phyloP scores from a whole-genome alignment of 2,888 invertebrate species.

The Perdita meconis region DNA sequence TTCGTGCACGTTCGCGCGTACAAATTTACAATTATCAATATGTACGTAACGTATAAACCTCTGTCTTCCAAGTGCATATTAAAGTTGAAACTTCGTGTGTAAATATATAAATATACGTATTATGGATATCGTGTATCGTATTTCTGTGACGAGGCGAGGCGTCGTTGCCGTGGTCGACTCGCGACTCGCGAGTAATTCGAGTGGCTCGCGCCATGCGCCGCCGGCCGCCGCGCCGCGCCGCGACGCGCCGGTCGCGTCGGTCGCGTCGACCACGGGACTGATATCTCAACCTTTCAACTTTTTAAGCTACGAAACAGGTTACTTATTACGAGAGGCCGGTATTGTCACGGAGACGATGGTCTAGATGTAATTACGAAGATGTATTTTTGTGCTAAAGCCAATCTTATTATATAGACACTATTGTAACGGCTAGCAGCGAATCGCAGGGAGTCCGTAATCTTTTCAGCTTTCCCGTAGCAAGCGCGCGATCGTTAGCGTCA shows the following conservation, averaged over 20 bases:
- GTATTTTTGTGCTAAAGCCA: slow-evolving; percentile 75
- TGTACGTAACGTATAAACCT: slow-evolving; percentile 81
- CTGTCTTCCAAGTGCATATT: slow-evolving; percentile 83
- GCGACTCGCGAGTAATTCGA: slow-evolving; percentile 10
- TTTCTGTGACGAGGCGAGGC: slow-evolving; percentile 50
- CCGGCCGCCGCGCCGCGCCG: too few relatives aligned
- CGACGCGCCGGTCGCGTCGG: too few relatives aligned
- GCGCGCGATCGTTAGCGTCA: background rate
- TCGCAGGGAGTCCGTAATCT: slow-evolving; percentile 14
- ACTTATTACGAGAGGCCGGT: slow-evolving; percentile 29
- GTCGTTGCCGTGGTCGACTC: slow-evolving; percentile 21
- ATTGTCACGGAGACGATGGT: slow-evolving; percentile 42
- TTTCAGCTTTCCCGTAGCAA: slow-evolving; percentile 21
- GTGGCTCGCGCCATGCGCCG: background rate
- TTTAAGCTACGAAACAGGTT: slow-evolving; percentile 10
- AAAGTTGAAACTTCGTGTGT: slow-evolving; percentile 73
- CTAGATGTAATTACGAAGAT: slow-evolving; percentile 70
- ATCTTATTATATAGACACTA: slow-evolving; percentile 56
- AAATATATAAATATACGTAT: slow-evolving; percentile 62
- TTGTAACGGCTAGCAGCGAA: slow-evolving; percentile 34
- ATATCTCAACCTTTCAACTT: too few relatives aligned
- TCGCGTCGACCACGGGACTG: too few relatives aligned
- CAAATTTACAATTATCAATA: slow-evolving; percentile 61
- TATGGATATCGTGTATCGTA: slow-evolving; percentile 48
- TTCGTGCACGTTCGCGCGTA: slow-evolving; percentile 29